Conservation (phyloP, 2,113 vertebrate species). For the Formicarius rufipectus region DNA sequence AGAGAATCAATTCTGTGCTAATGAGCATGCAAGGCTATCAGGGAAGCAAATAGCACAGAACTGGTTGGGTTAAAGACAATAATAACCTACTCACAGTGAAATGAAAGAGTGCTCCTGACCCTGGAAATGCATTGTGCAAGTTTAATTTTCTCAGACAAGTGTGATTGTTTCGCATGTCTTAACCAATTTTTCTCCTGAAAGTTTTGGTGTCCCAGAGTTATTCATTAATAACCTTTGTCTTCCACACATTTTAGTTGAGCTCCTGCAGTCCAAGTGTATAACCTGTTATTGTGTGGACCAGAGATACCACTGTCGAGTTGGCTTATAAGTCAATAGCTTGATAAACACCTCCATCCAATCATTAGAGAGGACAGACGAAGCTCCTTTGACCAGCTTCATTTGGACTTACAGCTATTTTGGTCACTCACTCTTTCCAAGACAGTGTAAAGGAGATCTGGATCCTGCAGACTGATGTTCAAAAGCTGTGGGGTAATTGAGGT, state of each 20-base stretch:
- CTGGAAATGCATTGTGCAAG: neutral
- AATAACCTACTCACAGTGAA: neutral
- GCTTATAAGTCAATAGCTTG: neutral
- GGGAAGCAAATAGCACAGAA: constrained; percentile 2
- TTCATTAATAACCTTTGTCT: neutral
- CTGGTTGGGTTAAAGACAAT: constrained; percentile 5
- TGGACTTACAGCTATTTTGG: neutral
- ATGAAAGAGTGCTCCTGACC: neutral
- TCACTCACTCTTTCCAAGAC: neutral
- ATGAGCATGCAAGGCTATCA: constrained; percentile 14
- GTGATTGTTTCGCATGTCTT: neutral
- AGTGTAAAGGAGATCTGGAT: neutral
- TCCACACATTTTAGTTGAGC: neutral
- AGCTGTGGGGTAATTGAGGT: neutral
- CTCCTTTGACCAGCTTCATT: neutral
- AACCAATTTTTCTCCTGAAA: neutral
- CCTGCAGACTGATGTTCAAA: neutral
- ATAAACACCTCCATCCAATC: neutral
- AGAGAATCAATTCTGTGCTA: constrained; percentile 53
- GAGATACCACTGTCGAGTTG: neutral
- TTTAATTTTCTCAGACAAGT: neutral
- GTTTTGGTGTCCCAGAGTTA: neutral
- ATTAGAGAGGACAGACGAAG: neutral
- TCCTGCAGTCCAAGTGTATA: neutral
- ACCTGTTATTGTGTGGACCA: neutral